Percentiles rank a stretch among this genome's conserved stretches.
These are phyloP conservation scores for Uloborus plumipes DNA, from an alignment of 2,888 invertebrate species.

Conservation along the genomic window DNA sequence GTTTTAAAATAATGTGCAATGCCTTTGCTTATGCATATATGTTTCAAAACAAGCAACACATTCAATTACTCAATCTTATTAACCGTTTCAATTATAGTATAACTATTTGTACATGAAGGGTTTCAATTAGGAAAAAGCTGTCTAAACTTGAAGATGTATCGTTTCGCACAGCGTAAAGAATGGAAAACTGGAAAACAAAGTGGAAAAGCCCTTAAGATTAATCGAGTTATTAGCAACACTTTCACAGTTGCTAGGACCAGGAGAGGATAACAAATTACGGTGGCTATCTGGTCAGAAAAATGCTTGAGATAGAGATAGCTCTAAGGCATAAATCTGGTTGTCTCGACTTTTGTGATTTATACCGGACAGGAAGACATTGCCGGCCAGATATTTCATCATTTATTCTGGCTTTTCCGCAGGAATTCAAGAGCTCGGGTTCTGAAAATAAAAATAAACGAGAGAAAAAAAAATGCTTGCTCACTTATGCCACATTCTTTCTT, in stretches of 20 bases:
- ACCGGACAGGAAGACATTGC: conserved; percentile 49
- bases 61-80: too few relatives aligned
- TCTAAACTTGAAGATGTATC: too few relatives aligned
- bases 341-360: conserved; percentile 51
- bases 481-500: conserved; percentile 29
- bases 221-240: conserved; percentile 60
- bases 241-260: conserved; percentile 38
- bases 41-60: too few relatives aligned
- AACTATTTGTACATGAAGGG: too few relatives aligned
- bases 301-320: conserved; percentile 47
- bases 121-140: too few relatives aligned
- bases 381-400: conserved; percentile 55
- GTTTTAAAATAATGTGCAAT: too few relatives aligned
- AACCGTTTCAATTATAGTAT: too few relatives aligned
- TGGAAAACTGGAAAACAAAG: conserved; percentile 34
- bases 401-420: conserved; percentile 38
- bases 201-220: conserved; percentile 40
- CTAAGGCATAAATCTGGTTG: conserved; percentile 54
- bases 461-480: conserved; percentile 24
- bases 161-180: conserved; percentile 22
- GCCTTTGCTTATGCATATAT: too few relatives aligned
- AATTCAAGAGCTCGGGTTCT: conserved; percentile 48
- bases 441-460: conserved; percentile 34
- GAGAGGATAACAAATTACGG: conserved; percentile 54
- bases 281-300: conserved; percentile 61